These are phyloP conservation scores for Dromius quadrimaculatus DNA, from an alignment of 2,888 invertebrate genomes.

Conservation along the genomic window DNA sequence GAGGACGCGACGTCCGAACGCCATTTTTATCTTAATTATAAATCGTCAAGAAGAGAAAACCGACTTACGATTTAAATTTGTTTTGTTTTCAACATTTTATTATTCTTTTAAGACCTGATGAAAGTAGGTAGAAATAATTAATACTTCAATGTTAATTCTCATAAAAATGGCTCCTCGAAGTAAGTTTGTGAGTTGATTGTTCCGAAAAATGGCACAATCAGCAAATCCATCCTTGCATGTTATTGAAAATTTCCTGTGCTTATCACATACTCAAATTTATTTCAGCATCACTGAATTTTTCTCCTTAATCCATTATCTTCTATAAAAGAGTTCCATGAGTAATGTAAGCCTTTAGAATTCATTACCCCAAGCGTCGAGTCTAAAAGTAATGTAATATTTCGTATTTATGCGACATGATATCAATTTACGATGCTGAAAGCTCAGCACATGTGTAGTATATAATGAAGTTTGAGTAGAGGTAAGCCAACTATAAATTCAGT, in stretches of 20 bases:
- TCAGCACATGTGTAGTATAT: background rate
- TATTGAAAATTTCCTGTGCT: too few relatives aligned
- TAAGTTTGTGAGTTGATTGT: too few relatives aligned
- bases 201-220: too few relatives aligned
- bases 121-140: too few relatives aligned
- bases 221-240: too few relatives aligned
- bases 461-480: conserved; percentile 22
- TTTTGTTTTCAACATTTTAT: background rate
- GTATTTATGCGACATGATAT: conserved; percentile 17
- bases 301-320: too few relatives aligned
- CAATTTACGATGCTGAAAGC: conserved; percentile 14
- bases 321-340: too few relatives aligned
- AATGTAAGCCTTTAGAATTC: conserved; percentile 2
- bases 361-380: background rate
- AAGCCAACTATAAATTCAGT: conserved; percentile 31
- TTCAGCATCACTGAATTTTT: too few relatives aligned
- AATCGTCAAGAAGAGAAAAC: conserved; percentile 28
- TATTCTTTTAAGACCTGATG: too few relatives aligned
- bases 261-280: too few relatives aligned
- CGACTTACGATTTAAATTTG: background rate
- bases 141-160: too few relatives aligned
- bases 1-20: conserved; percentile 29
- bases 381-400: conserved; percentile 15
- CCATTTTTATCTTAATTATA: conserved; percentile 42
- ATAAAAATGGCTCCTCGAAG: too few relatives aligned